These are phyloP conservation scores for Folsomia candida DNA, from an alignment of 2,888 invertebrate species.

Conservation along the genomic window DNA sequence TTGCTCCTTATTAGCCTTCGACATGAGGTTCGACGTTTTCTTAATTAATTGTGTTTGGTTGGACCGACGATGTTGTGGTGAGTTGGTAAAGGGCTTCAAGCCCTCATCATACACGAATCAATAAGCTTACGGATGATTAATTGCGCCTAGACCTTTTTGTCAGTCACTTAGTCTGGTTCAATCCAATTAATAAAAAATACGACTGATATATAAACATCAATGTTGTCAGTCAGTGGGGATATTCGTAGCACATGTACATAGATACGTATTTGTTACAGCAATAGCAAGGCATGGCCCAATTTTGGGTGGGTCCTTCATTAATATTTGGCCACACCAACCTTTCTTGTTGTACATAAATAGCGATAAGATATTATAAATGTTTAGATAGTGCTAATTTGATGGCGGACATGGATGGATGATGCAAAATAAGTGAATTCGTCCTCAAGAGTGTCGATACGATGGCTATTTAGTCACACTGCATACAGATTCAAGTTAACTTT, in stretches of 20 bases:
- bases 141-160: not conserved
- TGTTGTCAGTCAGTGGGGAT: not conserved
- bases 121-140: not conserved
- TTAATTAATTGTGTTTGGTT: not conserved
- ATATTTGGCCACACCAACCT: too few species aligned
- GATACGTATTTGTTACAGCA: not conserved
- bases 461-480: not conserved
- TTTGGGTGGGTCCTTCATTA: not conserved
- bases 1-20: not conserved
- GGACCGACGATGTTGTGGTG: not conserved
- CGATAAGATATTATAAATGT: not conserved
- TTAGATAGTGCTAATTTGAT: too few species aligned
- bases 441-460: not conserved
- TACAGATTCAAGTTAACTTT: not conserved
- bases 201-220: not conserved
- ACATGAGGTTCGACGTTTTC: not conserved
- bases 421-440: not conserved
- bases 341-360: not conserved
- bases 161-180: not conserved
- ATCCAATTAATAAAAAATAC: not conserved
- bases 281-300: not conserved
- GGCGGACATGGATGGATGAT: not conserved
- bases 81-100: not conserved
- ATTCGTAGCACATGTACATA: not conserved
- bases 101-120: not conserved